phyloP scores from a whole-genome alignment of 2,888 invertebrate species.

The Silvanus unidentatus region DNA sequence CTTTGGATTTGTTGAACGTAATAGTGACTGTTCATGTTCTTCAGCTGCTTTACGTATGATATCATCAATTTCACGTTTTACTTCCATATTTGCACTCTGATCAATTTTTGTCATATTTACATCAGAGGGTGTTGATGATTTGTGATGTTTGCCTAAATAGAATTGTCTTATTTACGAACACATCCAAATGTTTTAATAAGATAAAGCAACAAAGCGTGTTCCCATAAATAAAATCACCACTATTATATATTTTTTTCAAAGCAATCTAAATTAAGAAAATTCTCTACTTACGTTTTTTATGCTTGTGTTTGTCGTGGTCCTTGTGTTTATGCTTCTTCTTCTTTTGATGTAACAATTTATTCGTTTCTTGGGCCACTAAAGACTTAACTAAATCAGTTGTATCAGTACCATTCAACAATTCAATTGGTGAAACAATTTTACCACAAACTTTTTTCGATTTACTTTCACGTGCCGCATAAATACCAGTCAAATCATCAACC shows the following conservation, averaged over 20 bases:
- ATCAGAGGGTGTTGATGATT: slow-evolving; percentile 2
- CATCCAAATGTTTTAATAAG: too few relatives aligned
- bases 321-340: slow-evolving; percentile 36
- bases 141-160: slow-evolving; percentile 2
- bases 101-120: slow-evolving; percentile 4
- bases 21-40: slow-evolving; percentile 36
- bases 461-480: slow-evolving; percentile 29
- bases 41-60: slow-evolving; percentile 41
- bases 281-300: slow-evolving; percentile 36
- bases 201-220: too few relatives aligned
- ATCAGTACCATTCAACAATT: slow-evolving; percentile 16
- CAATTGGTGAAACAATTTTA: slow-evolving; percentile 37
- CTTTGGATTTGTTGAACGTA: slow-evolving; percentile 5
- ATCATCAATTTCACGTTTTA: slow-evolving; percentile 36
- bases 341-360: slow-evolving; percentile 32
- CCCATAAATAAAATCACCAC: too few relatives aligned
- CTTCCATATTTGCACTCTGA: slow-evolving; percentile 15
- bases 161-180: too few relatives aligned
- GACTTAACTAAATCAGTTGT: slow-evolving; percentile 32
- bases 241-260: too few relatives aligned
- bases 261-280: too few relatives aligned
- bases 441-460: slow-evolving; percentile 35
- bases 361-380: slow-evolving; percentile 31
- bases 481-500: slow-evolving; percentile 24
- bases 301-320: slow-evolving; percentile 34